Percentiles rank a stretch among this genome's conserved stretches.
These are phyloP conservation scores for Gobio occitaniae DNA, from an alignment of 2,797 vertebrate species.

Conservation along the genomic window DNA sequence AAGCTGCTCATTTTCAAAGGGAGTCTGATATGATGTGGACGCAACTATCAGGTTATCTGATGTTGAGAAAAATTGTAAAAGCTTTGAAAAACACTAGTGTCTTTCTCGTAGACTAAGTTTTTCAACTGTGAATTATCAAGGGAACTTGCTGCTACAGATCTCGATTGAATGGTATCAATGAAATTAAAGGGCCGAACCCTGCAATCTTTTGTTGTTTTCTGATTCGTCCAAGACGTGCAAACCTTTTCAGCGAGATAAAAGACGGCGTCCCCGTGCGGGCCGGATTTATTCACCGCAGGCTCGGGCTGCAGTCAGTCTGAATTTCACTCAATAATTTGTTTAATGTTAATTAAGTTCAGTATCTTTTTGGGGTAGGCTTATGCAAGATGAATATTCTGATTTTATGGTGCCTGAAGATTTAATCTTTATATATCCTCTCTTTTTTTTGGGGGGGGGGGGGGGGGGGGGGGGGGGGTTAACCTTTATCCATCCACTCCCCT, in stretches of 20 bases:
- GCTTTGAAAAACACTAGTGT: conserved; percentile 18
- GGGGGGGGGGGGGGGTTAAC: neutral
- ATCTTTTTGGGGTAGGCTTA: neutral
- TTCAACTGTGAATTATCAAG: conserved; percentile 39
- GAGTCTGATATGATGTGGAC: neutral
- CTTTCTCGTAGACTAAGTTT: conserved; percentile 26
- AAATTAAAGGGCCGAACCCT: conserved; percentile 14
- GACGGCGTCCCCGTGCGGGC: neutral
- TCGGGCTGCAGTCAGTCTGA: neutral
- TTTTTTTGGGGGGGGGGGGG: no score
- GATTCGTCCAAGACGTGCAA: neutral
- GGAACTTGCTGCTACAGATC: conserved; percentile 44
- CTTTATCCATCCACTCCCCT: neutral
- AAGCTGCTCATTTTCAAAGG: conserved; percentile 15
- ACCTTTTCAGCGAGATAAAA: conserved; percentile 8
- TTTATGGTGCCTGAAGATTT: neutral
- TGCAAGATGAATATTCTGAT: neutral
- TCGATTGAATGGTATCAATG: conserved; percentile 4
- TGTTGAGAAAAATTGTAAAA: conserved; percentile 4
- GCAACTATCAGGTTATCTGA: neutral
- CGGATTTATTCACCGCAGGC: neutral
- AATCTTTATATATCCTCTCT: neutral
- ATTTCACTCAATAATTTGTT: neutral
- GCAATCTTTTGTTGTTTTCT: conserved; percentile 5
- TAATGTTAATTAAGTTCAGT: neutral